A percentile compares a stretch with the other conserved stretches of the same genome.
Conservation (phyloP, 2,888 invertebrate genomes). For the Parthenolecanium corni region DNA sequence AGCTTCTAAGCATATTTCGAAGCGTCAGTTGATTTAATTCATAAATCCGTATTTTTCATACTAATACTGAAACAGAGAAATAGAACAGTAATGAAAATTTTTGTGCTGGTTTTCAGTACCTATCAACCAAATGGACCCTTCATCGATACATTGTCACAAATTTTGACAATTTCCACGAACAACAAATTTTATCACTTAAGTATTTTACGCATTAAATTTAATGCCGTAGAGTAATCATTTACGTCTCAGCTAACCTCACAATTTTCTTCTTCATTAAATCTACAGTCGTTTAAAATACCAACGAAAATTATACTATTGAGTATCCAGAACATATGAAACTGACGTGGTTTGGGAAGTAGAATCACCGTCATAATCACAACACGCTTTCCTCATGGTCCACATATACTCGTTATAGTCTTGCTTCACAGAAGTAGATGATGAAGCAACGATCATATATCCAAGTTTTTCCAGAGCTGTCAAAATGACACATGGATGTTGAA, state of each 20-base stretch:
- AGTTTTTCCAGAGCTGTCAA: constrained; percentile 76
- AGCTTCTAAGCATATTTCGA: neutral
- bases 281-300: no score
- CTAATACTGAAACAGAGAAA: constrained; percentile 18
- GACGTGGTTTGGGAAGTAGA: constrained; percentile 18
- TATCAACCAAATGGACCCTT: neutral
- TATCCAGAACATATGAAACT: no score
- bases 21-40: neutral
- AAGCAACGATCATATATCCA: constrained; percentile 78
- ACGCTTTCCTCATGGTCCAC: constrained; percentile 89
- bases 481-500: constrained; percentile 78
- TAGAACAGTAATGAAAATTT: neutral
- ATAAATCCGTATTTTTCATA: constrained; percentile 7
- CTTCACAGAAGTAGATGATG: constrained; percentile 68
- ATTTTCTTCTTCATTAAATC: no score
- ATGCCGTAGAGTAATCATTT: no score
- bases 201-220: no score
- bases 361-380: constrained; percentile 58
- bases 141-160: neutral
- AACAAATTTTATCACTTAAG: no score
- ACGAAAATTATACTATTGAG: no score
- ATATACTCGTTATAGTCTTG: constrained; percentile 83
- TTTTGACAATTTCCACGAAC: no score
- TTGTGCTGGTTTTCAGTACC: no score
- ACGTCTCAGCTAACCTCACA: no score